Percentiles rank a stretch among this genome's conserved stretches.
phyloP scores from a whole-genome alignment of 2,797 vertebrate genomes.

The Spinus olivaceus region DNA sequence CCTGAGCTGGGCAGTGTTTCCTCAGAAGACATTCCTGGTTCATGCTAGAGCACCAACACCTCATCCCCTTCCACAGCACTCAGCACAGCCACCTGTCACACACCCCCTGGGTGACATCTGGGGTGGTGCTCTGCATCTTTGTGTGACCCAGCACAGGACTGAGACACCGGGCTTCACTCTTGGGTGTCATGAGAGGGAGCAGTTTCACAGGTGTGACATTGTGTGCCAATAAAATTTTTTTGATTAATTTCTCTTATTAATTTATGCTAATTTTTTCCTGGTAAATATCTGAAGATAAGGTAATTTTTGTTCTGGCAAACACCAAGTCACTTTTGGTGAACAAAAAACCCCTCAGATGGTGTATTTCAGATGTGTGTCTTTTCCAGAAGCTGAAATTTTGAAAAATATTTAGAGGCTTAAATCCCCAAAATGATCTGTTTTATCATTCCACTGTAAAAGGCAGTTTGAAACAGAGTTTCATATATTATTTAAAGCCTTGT shows the following conservation, averaged over 20 bases:
- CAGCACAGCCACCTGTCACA: background rate
- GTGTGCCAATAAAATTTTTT: background rate
- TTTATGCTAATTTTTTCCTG: background rate
- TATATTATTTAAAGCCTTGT: constrained; percentile 53
- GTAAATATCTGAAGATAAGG: background rate
- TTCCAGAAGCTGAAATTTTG: background rate
- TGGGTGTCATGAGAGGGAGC: background rate
- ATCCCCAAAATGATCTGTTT: background rate
- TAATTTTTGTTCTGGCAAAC: background rate
- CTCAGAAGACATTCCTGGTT: background rate
- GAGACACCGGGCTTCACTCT: background rate
- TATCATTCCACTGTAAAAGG: background rate
- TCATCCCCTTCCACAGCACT: background rate
- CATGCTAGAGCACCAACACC: rapidly evolving
- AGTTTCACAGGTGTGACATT: background rate
- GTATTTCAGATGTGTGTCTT: background rate
- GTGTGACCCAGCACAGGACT: rapidly evolving
- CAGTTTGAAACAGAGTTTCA: constrained; percentile 12
- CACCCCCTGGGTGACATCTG: background rate
- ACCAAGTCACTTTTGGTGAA: background rate
- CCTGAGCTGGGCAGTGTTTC: background rate
- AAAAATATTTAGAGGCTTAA: constrained; percentile 4
- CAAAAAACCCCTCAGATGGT: rapidly evolving
- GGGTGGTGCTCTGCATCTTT: rapidly evolving
- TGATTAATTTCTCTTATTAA: background rate